A percentile compares a stretch with the other conserved stretches of the same genome.
Conservation (phyloP, 2,113 vertebrate genomes). For the Argyrosomus japonicus region DNA sequence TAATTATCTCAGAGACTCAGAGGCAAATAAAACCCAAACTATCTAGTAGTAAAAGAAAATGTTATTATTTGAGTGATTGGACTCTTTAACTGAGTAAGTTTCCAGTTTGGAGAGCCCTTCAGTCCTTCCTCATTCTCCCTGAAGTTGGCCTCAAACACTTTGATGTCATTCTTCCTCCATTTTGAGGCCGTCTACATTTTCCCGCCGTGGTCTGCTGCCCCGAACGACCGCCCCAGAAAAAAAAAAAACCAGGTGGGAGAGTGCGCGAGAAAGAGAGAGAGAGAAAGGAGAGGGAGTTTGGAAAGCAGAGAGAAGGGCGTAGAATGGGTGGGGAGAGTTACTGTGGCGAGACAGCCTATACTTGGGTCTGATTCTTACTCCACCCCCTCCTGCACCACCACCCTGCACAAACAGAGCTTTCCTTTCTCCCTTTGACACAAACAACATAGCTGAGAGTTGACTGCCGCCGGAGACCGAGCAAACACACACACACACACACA, state of each 20-base stretch:
- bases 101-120: neutral
- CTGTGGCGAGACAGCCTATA: conserved; percentile 74
- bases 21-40: neutral
- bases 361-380: conserved; percentile 75
- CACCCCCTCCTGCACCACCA: conserved; percentile 55
- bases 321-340: conserved; percentile 70
- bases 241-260: conserved; percentile 70
- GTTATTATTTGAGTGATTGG: neutral
- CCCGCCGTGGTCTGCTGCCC: conserved; percentile 48
- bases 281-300: conserved; percentile 19
- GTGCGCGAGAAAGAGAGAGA: neutral
- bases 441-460: conserved; percentile 71
- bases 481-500: conserved; percentile 38
- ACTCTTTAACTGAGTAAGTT: conserved; percentile 1
- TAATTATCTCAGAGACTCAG: neutral
- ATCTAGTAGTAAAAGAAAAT: neutral
- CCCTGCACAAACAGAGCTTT: conserved; percentile 77
- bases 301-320: conserved; percentile 36
- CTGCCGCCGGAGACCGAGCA: conserved; percentile 42
- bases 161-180: conserved; percentile 68
- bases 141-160: conserved; percentile 31
- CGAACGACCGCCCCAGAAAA: neutral
- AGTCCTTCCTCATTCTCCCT: conserved; percentile 14
- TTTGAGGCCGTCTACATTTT: conserved; percentile 69
- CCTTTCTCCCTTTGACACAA: conserved; percentile 78